Conservation (phyloP, 2,113 vertebrate genomes). For the Cercopithecus mona region DNA sequence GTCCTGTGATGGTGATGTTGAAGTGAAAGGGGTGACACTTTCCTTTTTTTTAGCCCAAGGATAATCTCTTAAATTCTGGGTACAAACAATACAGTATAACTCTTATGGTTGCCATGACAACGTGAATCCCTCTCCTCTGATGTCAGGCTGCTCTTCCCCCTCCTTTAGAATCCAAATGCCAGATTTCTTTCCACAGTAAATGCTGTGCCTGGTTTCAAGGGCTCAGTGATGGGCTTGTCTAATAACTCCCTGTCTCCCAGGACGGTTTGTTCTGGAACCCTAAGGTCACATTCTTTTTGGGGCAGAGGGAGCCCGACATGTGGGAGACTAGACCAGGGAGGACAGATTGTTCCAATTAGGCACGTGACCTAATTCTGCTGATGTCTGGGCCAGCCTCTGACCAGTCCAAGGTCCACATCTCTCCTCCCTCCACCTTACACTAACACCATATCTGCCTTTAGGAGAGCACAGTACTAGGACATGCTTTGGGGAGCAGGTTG, state of each 20-base stretch:
- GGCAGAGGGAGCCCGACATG: background rate
- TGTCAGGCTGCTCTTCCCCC: conserved; percentile 56
- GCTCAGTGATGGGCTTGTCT: conserved; percentile 17
- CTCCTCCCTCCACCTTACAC: background rate
- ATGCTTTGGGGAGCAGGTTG: background rate
- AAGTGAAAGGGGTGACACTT: conserved; percentile 25
- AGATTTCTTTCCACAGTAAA: conserved; percentile 60
- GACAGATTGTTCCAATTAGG: conserved; percentile 8
- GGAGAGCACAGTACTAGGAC: background rate
- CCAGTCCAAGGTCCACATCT: background rate
- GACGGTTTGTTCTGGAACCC: conserved; percentile 38
- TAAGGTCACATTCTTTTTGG: conserved; percentile 45
- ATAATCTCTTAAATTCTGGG: conserved; percentile 71
- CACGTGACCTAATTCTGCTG: background rate
- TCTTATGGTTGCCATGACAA: conserved; percentile 77
- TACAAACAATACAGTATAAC: conserved; percentile 37
- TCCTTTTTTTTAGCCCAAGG: conserved; percentile 53
- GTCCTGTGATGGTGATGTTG: conserved; percentile 37
- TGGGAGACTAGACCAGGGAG: background rate
- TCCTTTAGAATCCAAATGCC: conserved; percentile 55
- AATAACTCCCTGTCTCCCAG: conserved; percentile 45
- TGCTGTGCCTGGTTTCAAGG: conserved; percentile 51
- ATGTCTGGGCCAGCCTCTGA: background rate
- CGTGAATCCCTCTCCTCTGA: conserved; percentile 51
- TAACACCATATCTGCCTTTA: background rate